Evolutionary conservation across 2,888 invertebrate species (phyloP).

Genomic region (Bugulina stolonifera): DNA sequence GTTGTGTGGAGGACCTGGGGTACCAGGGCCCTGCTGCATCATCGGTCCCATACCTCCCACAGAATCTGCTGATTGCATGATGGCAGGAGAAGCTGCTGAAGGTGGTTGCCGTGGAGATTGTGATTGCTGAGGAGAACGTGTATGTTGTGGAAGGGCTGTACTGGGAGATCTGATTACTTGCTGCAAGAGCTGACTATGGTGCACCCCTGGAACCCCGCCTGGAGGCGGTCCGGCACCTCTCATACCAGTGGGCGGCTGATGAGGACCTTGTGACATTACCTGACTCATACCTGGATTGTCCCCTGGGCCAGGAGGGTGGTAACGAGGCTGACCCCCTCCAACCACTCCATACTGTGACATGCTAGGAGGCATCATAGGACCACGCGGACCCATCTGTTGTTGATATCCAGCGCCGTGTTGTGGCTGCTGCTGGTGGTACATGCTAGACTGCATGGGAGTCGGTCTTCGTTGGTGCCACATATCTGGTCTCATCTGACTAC

Average conservation of each 20-base stretch:
- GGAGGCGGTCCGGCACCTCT: background rate
- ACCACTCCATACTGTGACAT: constrained; percentile 16
- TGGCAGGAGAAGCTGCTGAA: constrained; percentile 1
- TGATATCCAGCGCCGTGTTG: constrained; percentile 12
- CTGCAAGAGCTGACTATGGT: background rate
- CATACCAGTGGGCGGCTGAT: background rate
- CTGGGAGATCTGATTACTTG: background rate
- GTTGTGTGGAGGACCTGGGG: background rate
- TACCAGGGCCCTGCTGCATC: background rate
- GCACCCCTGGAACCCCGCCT: background rate
- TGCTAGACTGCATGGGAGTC: constrained; percentile 16
- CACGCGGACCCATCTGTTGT: background rate
- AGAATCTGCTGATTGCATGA: background rate
- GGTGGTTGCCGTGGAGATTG: constrained; percentile 12
- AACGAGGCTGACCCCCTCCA: background rate
- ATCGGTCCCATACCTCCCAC: background rate
- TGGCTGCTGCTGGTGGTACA: constrained; percentile 38
- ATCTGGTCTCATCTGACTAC: background rate
- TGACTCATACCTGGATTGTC: background rate
- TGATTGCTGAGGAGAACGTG: constrained; percentile 9
- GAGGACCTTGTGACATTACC: background rate
- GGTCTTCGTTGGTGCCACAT: constrained; percentile 7
- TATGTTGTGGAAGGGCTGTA: background rate
- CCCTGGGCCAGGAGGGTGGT: background rate
- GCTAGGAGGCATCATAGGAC: background rate